These are phyloP conservation scores for Eristalinus sepulchralis DNA, from an alignment of 2,888 invertebrate genomes.

Conservation along the genomic window DNA sequence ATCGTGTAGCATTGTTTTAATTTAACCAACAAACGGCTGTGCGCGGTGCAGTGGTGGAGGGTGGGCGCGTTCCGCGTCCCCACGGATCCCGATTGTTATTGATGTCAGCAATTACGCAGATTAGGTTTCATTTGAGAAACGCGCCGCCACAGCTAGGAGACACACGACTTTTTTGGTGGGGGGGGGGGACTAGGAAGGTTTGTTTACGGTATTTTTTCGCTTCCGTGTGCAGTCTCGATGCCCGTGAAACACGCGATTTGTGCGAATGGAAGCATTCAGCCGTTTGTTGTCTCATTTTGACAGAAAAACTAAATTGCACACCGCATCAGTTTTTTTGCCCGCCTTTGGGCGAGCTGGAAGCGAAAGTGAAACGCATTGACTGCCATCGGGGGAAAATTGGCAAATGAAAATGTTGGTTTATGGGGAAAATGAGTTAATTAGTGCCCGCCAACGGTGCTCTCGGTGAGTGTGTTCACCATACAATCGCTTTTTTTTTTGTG, in stretches of 20 bases:
- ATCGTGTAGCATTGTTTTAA: constrained; percentile 66
- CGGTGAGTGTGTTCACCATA: neutral
- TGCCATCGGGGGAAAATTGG: neutral
- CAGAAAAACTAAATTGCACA: neutral
- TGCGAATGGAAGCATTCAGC: neutral
- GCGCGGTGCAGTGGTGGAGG: neutral
- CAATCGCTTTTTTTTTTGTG: neutral
- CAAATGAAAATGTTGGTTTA: constrained; percentile 44
- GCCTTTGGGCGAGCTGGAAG: neutral
- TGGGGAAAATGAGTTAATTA: constrained; percentile 55
- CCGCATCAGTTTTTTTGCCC: neutral
- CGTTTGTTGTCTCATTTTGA: neutral
- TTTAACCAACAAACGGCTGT: constrained; percentile 33
- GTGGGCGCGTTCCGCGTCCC: neutral
- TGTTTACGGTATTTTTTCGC: neutral
- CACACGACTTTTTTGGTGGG: neutral
- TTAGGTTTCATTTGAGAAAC: constrained; percentile 61
- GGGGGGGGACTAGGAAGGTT: too few species aligned
- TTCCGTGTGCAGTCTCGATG: neutral
- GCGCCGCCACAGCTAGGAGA: neutral
- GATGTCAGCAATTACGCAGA: constrained; percentile 66
- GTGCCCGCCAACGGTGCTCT: neutral
- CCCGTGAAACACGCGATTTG: neutral
- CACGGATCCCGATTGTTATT: constrained; percentile 43
- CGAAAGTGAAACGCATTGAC: constrained; percentile 1